These are phyloP conservation scores for Heliconius hermathena DNA, from an alignment of 1,140 invertebrate species.

Conservation along the genomic window DNA sequence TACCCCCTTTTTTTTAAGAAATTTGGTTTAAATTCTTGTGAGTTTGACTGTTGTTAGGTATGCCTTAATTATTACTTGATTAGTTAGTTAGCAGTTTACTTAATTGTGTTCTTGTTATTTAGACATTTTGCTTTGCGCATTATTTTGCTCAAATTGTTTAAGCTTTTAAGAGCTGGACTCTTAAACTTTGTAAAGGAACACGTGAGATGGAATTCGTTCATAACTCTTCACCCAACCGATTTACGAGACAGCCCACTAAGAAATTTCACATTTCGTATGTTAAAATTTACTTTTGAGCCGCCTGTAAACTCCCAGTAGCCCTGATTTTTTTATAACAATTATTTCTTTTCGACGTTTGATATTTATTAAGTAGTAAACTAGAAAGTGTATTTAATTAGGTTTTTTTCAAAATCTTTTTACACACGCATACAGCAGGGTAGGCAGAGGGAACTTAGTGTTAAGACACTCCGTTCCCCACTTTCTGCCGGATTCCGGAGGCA, in stretches of 20 bases:
- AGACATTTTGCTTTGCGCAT: no score
- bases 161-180: neutral
- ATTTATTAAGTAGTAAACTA: neutral
- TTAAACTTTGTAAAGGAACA: slow-evolving; percentile 6
- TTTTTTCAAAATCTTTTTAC: neutral
- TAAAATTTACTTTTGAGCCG: slow-evolving; percentile 1
- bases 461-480: no score
- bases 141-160: neutral
- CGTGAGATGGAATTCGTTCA: slow-evolving; percentile 22
- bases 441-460: no score
- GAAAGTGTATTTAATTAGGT: no score
- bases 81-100: neutral
- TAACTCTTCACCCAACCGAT: slow-evolving; percentile 23
- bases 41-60: no score
- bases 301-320: neutral
- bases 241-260: slow-evolving; percentile 20
- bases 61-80: neutral
- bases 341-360: neutral
- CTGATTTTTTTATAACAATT: neutral
- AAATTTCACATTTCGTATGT: neutral
- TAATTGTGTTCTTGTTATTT: neutral
- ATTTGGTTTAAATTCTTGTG: no score
- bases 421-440: no score
- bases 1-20: no score
- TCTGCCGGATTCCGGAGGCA: no score